Evolutionary conservation across 2,113 vertebrate genomes (phyloP).

Genomic region (Spizaetus ornatus): DNA sequence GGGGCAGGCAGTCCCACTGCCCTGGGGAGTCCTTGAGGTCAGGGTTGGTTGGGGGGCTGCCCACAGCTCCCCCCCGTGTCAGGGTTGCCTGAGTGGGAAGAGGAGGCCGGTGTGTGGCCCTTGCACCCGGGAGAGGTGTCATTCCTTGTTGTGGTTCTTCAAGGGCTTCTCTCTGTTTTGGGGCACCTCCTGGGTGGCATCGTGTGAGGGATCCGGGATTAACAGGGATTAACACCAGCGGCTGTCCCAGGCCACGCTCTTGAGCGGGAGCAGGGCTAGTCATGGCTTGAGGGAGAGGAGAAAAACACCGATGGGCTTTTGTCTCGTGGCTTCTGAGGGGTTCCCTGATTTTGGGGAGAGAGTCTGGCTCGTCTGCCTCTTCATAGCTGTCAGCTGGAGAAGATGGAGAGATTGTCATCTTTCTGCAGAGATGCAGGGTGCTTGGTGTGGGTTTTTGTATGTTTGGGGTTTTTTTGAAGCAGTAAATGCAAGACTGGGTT

Average conservation of each 20-base stretch:
- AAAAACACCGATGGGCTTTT: accelerated
- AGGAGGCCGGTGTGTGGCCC: accelerated
- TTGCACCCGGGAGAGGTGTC: accelerated
- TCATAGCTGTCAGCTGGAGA: too few relatives aligned
- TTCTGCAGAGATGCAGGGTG: accelerated
- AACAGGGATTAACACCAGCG: accelerated
- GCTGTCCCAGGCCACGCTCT: too few relatives aligned
- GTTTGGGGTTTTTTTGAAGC: background rate
- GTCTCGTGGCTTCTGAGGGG: accelerated
- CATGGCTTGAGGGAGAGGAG: too few relatives aligned
- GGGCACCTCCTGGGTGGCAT: accelerated
- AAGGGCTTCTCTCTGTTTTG: too few relatives aligned
- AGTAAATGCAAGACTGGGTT: background rate
- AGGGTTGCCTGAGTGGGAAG: too few relatives aligned
- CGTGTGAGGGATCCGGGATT: accelerated
- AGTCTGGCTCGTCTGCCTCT: too few relatives aligned
- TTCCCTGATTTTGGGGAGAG: accelerated
- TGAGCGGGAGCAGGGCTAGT: background rate
- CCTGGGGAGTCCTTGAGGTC: too few relatives aligned
- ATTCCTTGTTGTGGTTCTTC: accelerated
- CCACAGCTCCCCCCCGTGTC: background rate
- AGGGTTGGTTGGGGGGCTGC: background rate
- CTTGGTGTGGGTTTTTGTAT: accelerated
- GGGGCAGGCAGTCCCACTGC: background rate
- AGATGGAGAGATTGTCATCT: background rate